Conservation (phyloP, 2,797 vertebrate genomes). For the Hozukius guyotensis region DNA sequence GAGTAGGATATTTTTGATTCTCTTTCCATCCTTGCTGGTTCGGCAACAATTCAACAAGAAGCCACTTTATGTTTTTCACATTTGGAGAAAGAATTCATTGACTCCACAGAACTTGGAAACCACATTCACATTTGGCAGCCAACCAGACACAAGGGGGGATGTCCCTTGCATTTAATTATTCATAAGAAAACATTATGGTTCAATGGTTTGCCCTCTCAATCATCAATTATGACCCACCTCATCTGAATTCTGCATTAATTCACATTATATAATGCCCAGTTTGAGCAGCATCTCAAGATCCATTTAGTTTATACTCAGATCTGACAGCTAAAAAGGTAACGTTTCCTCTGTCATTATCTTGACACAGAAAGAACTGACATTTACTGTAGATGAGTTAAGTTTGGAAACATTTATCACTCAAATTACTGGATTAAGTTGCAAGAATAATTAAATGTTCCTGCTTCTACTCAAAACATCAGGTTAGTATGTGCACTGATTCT, state of each 20-base stretch:
- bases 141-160: slow-evolving; percentile 26
- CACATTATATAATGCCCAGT: slow-evolving; percentile 45
- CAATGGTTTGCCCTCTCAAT: slow-evolving; percentile 46
- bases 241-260: slow-evolving; percentile 54
- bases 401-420: slow-evolving; percentile 2
- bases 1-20: background rate
- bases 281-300: slow-evolving; percentile 36
- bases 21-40: slow-evolving; percentile 23
- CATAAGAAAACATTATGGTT: slow-evolving; percentile 57
- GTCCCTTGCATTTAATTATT: slow-evolving; percentile 57
- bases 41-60: slow-evolving; percentile 52
- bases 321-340: slow-evolving; percentile 37
- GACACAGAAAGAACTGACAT: slow-evolving; percentile 10
- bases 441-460: background rate
- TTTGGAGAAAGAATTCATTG: slow-evolving; percentile 54
- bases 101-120: slow-evolving; percentile 49
- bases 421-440: background rate
- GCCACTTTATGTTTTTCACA: slow-evolving; percentile 54
- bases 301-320: slow-evolving; percentile 31
- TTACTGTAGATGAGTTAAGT: background rate
- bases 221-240: slow-evolving; percentile 47
- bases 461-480: background rate
- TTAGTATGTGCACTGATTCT: background rate
- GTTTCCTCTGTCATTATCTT: slow-evolving; percentile 24
- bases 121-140: slow-evolving; percentile 56